These are phyloP conservation scores for Cotesia vestalis DNA, from an alignment of 1,140 invertebrate genomes.

Conservation along the genomic window DNA sequence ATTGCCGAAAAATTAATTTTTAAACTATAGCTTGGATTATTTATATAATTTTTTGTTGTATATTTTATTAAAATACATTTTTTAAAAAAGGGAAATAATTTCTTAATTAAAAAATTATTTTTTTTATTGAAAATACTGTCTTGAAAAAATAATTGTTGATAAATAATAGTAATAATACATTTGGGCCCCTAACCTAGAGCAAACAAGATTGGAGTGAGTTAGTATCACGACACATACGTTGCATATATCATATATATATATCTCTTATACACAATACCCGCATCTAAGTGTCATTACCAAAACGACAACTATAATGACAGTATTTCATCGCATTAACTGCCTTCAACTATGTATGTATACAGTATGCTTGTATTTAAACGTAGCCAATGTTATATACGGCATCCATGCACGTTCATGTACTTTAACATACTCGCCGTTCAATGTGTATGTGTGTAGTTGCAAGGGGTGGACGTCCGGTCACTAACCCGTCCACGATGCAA, in stretches of 20 bases:
- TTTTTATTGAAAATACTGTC: no score
- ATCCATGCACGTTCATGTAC: conserved; percentile 1
- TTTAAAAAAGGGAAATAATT: no score
- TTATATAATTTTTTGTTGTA: no score
- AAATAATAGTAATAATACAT: not conserved
- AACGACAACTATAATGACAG: conserved; percentile 34
- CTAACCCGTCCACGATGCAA: conserved; percentile 41
- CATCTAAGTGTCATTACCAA: conserved; percentile 27
- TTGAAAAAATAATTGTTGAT: not conserved
- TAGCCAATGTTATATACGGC: not conserved
- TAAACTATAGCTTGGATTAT: no score
- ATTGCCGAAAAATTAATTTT: no score
- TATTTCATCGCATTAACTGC: conserved; percentile 31
- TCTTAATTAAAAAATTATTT: no score
- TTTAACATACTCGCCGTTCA: not conserved
- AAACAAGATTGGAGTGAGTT: conserved; percentile 34
- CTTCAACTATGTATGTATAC: conserved; percentile 12
- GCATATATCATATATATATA: not conserved
- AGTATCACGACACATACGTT: conserved; percentile 7
- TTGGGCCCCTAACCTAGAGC: conserved; percentile 48
- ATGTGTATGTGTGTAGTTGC: conserved; percentile 31
- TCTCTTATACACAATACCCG: conserved; percentile 26
- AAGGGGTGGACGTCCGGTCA: conserved; percentile 54
- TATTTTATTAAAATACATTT: no score
- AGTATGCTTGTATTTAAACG: conserved; percentile 17